Percentiles rank a stretch among this genome's conserved stretches.
Conservation (phyloP, 2,888 invertebrate genomes). For the Ptilodon capucinus region DNA sequence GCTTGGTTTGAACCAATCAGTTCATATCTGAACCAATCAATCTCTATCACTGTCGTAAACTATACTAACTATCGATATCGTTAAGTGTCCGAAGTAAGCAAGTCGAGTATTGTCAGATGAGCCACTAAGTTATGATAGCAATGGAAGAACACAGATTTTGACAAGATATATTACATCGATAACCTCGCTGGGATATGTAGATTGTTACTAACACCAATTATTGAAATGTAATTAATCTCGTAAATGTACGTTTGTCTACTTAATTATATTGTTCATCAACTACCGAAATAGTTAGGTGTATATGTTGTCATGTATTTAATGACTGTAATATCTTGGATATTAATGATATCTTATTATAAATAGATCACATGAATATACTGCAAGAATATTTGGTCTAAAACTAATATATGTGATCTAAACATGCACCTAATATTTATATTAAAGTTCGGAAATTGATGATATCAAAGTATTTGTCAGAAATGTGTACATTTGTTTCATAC, state of each 20-base stretch:
- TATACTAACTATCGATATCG: neutral
- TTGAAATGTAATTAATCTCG: conserved; percentile 51
- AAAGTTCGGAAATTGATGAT: conserved; percentile 21
- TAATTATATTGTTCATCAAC: conserved; percentile 31
- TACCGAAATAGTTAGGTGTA: conserved; percentile 2
- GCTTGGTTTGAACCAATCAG: neutral
- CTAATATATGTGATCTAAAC: conserved; percentile 28
- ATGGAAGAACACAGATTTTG: conserved; percentile 76
- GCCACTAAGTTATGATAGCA: conserved; percentile 61
- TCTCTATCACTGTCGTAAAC: neutral
- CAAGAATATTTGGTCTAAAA: conserved; percentile 18
- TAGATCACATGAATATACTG: conserved; percentile 16
- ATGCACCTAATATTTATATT: conserved; percentile 7
- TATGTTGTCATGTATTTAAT: neutral
- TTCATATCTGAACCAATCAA: no score
- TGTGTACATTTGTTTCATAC: conserved; percentile 41
- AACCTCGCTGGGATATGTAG: conserved; percentile 64
- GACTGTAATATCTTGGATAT: neutral
- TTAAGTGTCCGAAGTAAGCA: conserved; percentile 18
- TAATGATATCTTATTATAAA: conserved; percentile 9
- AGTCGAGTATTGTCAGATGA: conserved; percentile 65
- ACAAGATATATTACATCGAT: conserved; percentile 52
- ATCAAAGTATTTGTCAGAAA: conserved; percentile 39
- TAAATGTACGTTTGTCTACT: conserved; percentile 41
- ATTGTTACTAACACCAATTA: conserved; percentile 66